Base-by-base conservation (phyloP, 2,888 invertebrate genomes). In the Eupelmus urozonus region DNA sequence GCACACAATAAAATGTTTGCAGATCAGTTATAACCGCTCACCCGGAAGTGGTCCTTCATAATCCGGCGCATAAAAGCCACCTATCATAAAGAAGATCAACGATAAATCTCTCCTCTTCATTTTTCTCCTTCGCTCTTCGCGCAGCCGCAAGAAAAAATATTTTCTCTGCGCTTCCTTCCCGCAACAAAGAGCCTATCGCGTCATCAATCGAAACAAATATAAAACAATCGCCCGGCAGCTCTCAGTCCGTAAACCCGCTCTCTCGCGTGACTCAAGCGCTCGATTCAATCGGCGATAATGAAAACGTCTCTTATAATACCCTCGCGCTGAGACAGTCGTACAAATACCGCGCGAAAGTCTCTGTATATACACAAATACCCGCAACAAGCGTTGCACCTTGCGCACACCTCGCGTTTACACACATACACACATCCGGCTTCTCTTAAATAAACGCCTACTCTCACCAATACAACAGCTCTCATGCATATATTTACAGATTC, bases 401-500 rank as follows among this genome's bases (percentile, higher is more conserved):
- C 13, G 34, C 9, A 34, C 16, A 16, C 13, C 45, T 13, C 13
- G 7, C 45, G 4, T 45, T 7, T 45, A 45, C 45, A 16, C 45
- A 16, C 45, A 13, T 45, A 16, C 16, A 45, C 16, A 16, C 45
- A 16, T 45, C 16, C 45, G 45, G 2, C 13, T 45, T 45, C 9
- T 34, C 9, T 34, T 34, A n/a, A n/a, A n/a, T n/a, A n/a, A 9
- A 34, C 34, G 9, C 34, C 34, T 34, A 34, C 34, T 3, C 34
- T 3, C 34, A 9, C 5, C 16, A 13, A 49, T 11, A 49, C 9
- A 11, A 49, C 16, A 5, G 49, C 49, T 18, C 18, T 1, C n/a
- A 40, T 20, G n/a, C 65, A 13, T 20, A 9, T 27, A 18, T 16
- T 74, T 70, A 20, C 81, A 82, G 83, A 73, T 88, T 87, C 75